phyloP scores from a whole-genome alignment of 1,140 invertebrate species.

The Melanaphis sacchari region DNA sequence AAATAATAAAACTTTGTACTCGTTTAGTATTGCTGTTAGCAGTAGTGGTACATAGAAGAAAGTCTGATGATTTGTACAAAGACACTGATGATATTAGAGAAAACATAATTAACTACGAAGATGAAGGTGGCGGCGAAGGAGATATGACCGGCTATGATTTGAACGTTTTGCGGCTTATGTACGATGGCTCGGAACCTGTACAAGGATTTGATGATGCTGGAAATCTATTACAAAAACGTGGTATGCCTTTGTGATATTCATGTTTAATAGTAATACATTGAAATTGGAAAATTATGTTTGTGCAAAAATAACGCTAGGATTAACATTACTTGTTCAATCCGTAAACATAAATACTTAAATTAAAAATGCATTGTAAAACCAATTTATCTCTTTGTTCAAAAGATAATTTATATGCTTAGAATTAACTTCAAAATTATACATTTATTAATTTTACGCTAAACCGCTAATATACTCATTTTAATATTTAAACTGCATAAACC shows the following conservation, averaged over 20 bases:
- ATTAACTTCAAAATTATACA: not conserved
- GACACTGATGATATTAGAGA: constrained; percentile 95
- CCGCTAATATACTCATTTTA: not conserved
- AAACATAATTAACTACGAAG: constrained; percentile 96
- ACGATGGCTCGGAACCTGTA: constrained; percentile 66
- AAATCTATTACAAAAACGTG: constrained; percentile 35
- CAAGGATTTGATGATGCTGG: constrained; percentile 44
- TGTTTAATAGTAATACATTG: not conserved
- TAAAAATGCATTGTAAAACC: not conserved
- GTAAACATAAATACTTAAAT: not conserved
- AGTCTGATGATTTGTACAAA: constrained; percentile 86
- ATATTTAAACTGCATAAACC: not conserved
- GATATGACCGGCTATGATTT: constrained; percentile 92
- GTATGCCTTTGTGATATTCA: not conserved
- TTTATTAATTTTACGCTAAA: not conserved
- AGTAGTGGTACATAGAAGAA: constrained; percentile 83
- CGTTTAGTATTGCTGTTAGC: constrained; percentile 80
- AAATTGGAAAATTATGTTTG: not conserved
- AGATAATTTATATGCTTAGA: not conserved
- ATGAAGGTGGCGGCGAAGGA: constrained; percentile 95
- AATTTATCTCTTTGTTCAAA: not conserved
- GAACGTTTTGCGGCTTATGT: constrained; percentile 80
- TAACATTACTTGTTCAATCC: not conserved
- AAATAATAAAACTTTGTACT: not conserved
- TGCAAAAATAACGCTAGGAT: no score